phyloP scores from a whole-genome alignment of 2,888 invertebrate genomes.

The Lasius fuliginosus region DNA sequence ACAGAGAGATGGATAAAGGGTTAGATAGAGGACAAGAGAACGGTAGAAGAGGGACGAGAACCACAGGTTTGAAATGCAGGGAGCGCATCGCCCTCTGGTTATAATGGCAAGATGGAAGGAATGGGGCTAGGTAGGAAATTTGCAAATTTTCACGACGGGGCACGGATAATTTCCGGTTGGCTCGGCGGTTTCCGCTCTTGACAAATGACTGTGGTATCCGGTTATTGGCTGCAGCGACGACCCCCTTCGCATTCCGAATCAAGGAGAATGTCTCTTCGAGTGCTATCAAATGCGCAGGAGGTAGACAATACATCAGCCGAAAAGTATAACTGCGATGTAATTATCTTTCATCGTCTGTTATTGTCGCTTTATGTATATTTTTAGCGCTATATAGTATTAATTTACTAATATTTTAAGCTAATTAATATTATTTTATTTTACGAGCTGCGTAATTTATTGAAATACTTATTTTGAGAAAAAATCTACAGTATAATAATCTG shows the following conservation, averaged over 20 bases:
- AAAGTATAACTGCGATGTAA: slow-evolving; percentile 1
- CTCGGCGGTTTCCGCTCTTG: slow-evolving; percentile 84
- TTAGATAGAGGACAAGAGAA: slow-evolving; percentile 34
- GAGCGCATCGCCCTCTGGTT: slow-evolving; percentile 55
- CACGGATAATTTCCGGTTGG: slow-evolving; percentile 84
- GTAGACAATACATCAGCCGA: slow-evolving; percentile 52
- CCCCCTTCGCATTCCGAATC: slow-evolving; percentile 74
- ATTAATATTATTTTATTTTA: neutral
- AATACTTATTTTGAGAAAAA: neutral
- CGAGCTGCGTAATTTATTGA: neutral
- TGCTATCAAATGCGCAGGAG: slow-evolving; percentile 35
- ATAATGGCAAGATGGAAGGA: slow-evolving; percentile 73
- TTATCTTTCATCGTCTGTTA: slow-evolving; percentile 6
- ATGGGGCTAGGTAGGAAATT: slow-evolving; percentile 80
- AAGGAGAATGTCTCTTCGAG: slow-evolving; percentile 63
- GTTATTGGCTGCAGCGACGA: slow-evolving; percentile 80
- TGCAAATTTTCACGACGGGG: slow-evolving; percentile 85
- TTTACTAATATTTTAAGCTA: neutral
- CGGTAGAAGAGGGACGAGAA: slow-evolving; percentile 27
- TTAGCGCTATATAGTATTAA: neutral
- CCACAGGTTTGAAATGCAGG: slow-evolving; percentile 61
- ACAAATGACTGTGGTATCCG: slow-evolving; percentile 86
- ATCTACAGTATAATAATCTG: neutral
- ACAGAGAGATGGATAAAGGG: slow-evolving; percentile 37
- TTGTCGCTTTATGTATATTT: neutral